Evolutionary conservation across 2,113 vertebrate genomes (phyloP).

Genomic region (Ciconia boyciana): DNA sequence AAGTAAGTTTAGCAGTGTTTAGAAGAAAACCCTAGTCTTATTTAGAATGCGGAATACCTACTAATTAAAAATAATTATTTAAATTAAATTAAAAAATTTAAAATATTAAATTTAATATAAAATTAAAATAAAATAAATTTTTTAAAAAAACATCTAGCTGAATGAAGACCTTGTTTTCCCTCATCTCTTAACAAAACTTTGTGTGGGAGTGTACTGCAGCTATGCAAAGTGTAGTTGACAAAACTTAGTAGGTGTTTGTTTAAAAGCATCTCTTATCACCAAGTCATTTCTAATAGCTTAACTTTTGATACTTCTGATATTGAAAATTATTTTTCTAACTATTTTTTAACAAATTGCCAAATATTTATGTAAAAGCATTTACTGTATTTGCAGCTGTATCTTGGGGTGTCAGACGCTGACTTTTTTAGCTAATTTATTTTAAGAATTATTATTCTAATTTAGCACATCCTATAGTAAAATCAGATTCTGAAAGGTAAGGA

Average conservation of each 20-base stretch:
- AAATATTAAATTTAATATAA: no score
- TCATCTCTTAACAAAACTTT: background rate
- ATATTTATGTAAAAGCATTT: background rate
- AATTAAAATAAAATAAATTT: no score
- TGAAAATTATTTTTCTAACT: background rate
- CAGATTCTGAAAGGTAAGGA: background rate
- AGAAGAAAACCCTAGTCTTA: background rate
- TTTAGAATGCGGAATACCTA: background rate
- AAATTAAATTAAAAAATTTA: no score
- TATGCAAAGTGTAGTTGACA: background rate
- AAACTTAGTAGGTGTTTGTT: background rate
- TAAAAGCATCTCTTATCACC: background rate
- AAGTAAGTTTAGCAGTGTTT: background rate
- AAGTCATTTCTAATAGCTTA: background rate
- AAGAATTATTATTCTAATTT: background rate
- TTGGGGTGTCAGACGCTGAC: background rate
- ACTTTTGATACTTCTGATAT: background rate
- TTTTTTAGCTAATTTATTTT: background rate
- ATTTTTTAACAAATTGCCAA: background rate
- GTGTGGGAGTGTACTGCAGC: background rate
- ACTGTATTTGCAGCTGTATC: background rate
- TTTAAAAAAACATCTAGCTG: background rate
- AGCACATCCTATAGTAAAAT: background rate
- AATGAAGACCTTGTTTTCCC: background rate
- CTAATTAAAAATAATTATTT: background rate